Conservation (phyloP, 1,140 invertebrate species). For the Elymnias hypermnestra region DNA sequence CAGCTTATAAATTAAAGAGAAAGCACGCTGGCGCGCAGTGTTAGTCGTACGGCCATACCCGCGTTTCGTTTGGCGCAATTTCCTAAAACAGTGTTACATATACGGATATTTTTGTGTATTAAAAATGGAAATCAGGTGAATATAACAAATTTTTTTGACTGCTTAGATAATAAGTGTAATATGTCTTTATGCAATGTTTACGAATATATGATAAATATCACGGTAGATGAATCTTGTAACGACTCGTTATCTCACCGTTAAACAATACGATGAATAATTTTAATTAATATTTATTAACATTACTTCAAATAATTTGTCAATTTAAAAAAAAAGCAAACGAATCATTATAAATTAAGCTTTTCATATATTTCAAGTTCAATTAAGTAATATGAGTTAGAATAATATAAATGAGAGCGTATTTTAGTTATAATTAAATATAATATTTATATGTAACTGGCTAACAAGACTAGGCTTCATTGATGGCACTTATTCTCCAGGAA, state of each 20-base stretch:
- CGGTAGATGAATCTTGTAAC: constrained; percentile 6
- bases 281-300: too few species aligned
- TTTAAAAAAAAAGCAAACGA: too few species aligned
- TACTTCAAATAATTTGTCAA: too few species aligned
- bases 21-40: constrained; percentile 61
- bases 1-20: constrained; percentile 67
- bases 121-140: constrained; percentile 60
- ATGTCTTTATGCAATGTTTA: neutral
- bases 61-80: constrained; percentile 42
- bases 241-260: constrained; percentile 8
- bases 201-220: constrained; percentile 7
- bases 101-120: constrained; percentile 36
- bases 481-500: too few species aligned
- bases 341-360: too few species aligned
- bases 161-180: constrained; percentile 9
- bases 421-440: too few species aligned
- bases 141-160: constrained; percentile 23
- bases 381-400: too few species aligned
- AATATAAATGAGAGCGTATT: too few species aligned
- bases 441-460: too few species aligned
- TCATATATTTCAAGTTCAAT: too few species aligned
- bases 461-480: too few species aligned
- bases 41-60: constrained; percentile 22
- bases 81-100: constrained; percentile 43
- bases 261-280: too few species aligned